Evolutionary conservation across 1,140 invertebrate species (phyloP).

Genomic region (Micrasema minimum): DNA sequence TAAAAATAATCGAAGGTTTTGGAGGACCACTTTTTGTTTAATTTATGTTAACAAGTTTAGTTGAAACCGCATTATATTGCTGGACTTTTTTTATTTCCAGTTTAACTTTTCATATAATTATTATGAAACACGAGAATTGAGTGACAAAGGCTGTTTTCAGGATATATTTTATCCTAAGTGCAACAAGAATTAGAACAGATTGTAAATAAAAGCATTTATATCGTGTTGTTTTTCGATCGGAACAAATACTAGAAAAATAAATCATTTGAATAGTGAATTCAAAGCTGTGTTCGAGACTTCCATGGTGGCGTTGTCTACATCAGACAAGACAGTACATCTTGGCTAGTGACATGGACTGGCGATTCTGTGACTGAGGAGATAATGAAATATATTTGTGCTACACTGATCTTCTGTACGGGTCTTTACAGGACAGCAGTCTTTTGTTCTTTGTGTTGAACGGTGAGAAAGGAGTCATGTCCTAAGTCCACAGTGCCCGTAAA

Average conservation of each 20-base stretch:
- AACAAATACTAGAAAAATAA: slow-evolving; percentile 25
- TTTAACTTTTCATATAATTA: slow-evolving; percentile 21
- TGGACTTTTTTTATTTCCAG: slow-evolving; percentile 14
- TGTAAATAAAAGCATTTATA: slow-evolving; percentile 36
- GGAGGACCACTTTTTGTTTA: slow-evolving; percentile 28
- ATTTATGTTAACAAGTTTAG: neutral
- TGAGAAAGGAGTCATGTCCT: no score
- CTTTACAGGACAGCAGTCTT: no score
- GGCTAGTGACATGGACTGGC: no score
- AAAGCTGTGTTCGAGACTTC: no score
- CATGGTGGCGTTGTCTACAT: no score
- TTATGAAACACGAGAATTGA: slow-evolving; percentile 19
- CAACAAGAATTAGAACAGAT: slow-evolving; percentile 24
- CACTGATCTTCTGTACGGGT: no score
- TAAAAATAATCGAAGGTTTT: slow-evolving; percentile 12
- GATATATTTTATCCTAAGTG: slow-evolving; percentile 16
- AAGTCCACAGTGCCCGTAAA: no score
- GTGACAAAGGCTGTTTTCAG: slow-evolving; percentile 9
- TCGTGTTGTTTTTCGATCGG: slow-evolving; percentile 7
- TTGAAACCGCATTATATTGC: slow-evolving; percentile 19
- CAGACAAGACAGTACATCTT: no score
- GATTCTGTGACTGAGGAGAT: no score
- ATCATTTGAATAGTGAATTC: slow-evolving; percentile 16
- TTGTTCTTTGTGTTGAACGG: no score
- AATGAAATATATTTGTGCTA: no score